Percentiles rank a stretch among this genome's conserved stretches.
These are phyloP conservation scores for Calliopsis andreniformis DNA, from an alignment of 1,140 invertebrate species.

Conservation along the genomic window DNA sequence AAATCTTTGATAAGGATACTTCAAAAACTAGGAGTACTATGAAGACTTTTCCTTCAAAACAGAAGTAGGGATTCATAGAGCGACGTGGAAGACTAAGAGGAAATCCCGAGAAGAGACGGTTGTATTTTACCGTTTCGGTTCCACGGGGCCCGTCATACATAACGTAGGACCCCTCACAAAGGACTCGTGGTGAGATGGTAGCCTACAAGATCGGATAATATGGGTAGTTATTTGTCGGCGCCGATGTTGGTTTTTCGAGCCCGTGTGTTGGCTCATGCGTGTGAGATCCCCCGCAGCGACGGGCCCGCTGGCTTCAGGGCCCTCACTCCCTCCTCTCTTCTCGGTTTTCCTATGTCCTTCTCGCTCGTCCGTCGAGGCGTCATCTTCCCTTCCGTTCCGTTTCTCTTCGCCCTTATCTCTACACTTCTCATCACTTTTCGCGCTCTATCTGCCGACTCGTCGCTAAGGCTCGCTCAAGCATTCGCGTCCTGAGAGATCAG, in stretches of 20 bases:
- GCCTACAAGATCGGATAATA: slow-evolving; percentile 80
- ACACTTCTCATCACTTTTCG: slow-evolving; percentile 58
- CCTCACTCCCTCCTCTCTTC: slow-evolving; percentile 22
- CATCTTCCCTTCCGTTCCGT: neutral
- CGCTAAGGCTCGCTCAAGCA: neutral
- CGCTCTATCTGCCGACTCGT: slow-evolving; percentile 45
- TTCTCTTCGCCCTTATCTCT: slow-evolving; percentile 41
- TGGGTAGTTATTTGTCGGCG: slow-evolving; percentile 81
- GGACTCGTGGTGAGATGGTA: slow-evolving; percentile 80
- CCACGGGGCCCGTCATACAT: slow-evolving; percentile 63
- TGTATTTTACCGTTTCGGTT: slow-evolving; percentile 61
- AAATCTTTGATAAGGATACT: too few species aligned
- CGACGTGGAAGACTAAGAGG: slow-evolving; percentile 6
- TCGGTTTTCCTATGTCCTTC: slow-evolving; percentile 17
- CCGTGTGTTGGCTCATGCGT: slow-evolving; percentile 72
- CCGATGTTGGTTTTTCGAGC: slow-evolving; percentile 80
- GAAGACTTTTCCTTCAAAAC: neutral
- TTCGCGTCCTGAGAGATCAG: slow-evolving; percentile 23
- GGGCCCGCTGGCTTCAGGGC: slow-evolving; percentile 71
- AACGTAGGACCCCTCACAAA: slow-evolving; percentile 74
- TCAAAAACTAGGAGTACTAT: neutral
- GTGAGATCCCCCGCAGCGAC: slow-evolving; percentile 76
- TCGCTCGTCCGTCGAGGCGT: slow-evolving; percentile 5
- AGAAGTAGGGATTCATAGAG: neutral
- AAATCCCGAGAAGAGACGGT: neutral